phyloP scores from a whole-genome alignment of 92 coral and sea anemone species.

The Heteractis magnifica region DNA sequence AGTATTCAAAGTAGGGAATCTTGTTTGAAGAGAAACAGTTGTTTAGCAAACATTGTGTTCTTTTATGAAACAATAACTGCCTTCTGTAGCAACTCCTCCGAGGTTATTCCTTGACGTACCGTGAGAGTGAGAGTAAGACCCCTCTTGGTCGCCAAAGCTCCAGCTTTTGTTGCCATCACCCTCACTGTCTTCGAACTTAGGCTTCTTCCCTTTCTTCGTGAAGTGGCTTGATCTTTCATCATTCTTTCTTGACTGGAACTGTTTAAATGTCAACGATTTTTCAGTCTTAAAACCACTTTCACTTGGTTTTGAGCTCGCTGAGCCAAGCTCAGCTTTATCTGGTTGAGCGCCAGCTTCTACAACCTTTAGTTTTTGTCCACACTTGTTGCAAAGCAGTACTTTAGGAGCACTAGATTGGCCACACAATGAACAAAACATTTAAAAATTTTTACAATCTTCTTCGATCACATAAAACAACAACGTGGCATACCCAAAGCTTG shows the following conservation, averaged over 20 bases:
- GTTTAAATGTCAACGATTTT: neutral
- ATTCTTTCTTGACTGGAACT: neutral
- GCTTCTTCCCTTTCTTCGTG: too few relatives aligned
- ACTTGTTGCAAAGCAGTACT: neutral
- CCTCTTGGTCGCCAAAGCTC: slow-evolving; percentile 44
- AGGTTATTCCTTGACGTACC: slow-evolving; percentile 39
- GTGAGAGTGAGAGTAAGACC: slow-evolving; percentile 61
- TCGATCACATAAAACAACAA: too few relatives aligned
- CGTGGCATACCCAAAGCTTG: too few relatives aligned
- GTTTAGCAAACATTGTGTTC: too few relatives aligned
- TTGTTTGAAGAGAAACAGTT: too few relatives aligned
- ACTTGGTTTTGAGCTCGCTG: neutral
- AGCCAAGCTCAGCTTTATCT: neutral
- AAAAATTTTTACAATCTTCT: too few relatives aligned
- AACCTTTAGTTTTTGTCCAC: neutral
- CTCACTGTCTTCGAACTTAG: slow-evolving; percentile 4
- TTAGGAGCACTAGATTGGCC: too few relatives aligned
- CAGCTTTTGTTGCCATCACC: slow-evolving; percentile 53
- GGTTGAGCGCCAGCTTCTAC: neutral
- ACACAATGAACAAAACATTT: too few relatives aligned
- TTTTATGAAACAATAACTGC: too few relatives aligned
- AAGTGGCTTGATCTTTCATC: neutral
- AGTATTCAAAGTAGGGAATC: too few relatives aligned
- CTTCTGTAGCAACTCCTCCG: slow-evolving; percentile 64
- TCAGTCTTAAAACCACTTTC: neutral